Evolutionary conservation across 2,797 vertebrate genomes (phyloP).

Genomic region (Enteromius argenteus): DNA sequence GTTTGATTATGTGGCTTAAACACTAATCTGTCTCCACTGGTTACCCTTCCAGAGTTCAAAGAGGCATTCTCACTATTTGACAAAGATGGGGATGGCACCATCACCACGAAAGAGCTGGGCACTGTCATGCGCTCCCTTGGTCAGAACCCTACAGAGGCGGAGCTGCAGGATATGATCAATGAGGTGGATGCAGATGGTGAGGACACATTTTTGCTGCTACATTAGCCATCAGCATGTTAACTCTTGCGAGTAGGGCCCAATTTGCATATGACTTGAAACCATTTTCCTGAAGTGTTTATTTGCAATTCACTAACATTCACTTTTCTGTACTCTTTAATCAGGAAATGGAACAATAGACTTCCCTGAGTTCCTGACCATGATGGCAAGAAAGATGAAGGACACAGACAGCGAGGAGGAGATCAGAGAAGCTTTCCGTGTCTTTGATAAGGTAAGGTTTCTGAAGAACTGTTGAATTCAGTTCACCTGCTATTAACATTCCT

Average conservation of each 20-base stretch:
- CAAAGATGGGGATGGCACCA: conserved; percentile 86
- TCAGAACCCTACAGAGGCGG: conserved; percentile 88
- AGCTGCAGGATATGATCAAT: conserved; percentile 86
- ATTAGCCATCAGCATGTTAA: conserved; percentile 36
- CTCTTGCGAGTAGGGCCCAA: not conserved
- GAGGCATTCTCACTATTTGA: conserved; percentile 91
- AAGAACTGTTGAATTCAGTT: not conserved
- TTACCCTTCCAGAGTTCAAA: conserved; percentile 77
- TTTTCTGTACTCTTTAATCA: conserved; percentile 57
- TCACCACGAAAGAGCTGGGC: conserved; percentile 86
- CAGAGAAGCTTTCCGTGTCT: conserved; percentile 91
- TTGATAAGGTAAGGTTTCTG: conserved; percentile 83
- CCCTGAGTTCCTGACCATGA: conserved; percentile 92
- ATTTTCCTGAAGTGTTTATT: conserved; percentile 17
- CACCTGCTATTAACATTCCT: not conserved
- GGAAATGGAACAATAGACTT: conserved; percentile 93
- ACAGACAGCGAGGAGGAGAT: conserved; percentile 93
- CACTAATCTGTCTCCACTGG: not conserved
- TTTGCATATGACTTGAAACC: conserved; percentile 12
- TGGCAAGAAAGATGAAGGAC: conserved; percentile 94
- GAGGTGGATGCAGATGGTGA: conserved; percentile 87
- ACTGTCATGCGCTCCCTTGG: conserved; percentile 90
- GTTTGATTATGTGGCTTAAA: not conserved
- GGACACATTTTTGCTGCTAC: conserved; percentile 47
- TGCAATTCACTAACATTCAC: not conserved